phyloP scores from a whole-genome alignment of 2,113 vertebrate genomes.

The Opisthocomus hoazin region DNA sequence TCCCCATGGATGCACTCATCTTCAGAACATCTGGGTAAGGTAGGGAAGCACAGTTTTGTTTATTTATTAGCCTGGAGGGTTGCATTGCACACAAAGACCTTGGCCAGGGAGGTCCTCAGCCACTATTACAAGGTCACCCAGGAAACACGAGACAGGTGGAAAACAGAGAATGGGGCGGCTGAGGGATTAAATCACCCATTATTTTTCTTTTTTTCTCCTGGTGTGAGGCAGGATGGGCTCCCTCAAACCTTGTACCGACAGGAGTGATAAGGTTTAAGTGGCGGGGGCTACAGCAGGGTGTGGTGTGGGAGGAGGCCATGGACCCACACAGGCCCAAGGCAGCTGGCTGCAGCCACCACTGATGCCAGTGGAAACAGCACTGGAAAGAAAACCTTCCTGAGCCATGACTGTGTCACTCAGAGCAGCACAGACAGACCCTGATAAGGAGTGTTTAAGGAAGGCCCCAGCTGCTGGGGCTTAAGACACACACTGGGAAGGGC shows the following conservation, averaged over 20 bases:
- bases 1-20: accelerated
- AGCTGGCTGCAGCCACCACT: background rate
- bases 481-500: accelerated
- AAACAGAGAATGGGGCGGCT: background rate
- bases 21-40: background rate
- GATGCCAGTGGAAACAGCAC: accelerated
- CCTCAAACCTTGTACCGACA: background rate
- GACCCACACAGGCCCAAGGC: accelerated
- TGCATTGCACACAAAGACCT: background rate
- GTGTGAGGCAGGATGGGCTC: background rate
- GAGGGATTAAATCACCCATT: background rate
- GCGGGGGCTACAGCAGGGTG: accelerated
- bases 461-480: background rate
- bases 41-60: background rate
- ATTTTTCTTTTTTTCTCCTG: background rate
- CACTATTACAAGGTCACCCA: background rate
- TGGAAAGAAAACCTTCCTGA: background rate
- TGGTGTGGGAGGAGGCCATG: background rate
- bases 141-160: background rate
- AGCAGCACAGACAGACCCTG: background rate
- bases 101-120: accelerated
- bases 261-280: accelerated
- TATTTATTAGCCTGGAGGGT: background rate
- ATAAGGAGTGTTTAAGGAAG: background rate
- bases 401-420: accelerated